Base-by-base conservation (phyloP, 2,113 vertebrate genomes). In the Chamaea fasciata region DNA sequence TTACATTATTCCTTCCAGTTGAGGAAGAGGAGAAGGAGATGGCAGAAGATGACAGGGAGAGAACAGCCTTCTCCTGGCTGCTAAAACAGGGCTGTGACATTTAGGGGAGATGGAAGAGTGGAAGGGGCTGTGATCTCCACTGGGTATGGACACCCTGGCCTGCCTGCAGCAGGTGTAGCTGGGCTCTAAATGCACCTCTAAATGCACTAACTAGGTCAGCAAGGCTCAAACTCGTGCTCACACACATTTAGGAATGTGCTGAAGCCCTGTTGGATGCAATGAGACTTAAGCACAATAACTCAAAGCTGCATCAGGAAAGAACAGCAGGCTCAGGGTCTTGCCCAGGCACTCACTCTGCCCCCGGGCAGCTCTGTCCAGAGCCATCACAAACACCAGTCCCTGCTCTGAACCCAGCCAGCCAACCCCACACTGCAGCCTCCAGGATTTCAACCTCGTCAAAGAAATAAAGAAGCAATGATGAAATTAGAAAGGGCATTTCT, bases 401-500 rank as follows among this genome's bases (percentile, higher is more conserved):
- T 78, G 82, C 59, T 92, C 60, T 47, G 79, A 89, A 55, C 76
- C 41, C 86, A 71, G 84, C 11, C 75, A 77, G 65, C 50, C 8
- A 8, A 39, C 17, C 52, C 39, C 69, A 24, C 14, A 35, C 16
- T 63, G 62, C 22, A 28, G 59, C 78, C 90, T 80, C 70, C 75
- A 83, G 80, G 83, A 94, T 87, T 92, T 84, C 73, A 76, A 26
- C 83, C 85, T 83, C 39, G 62, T 67, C 26, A n/a, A 77, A 82
- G 39, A 70, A 84, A 90, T 33, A 47, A 37, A 69, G n/a, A 67
- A 57, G 44, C 78, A 11, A 65, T 50, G 63, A 91, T 49, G 56
- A 79, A 90, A 88, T 62, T 60, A 96, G 75, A 93, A 86, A 83
- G 74, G 70, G 52, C 59, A 16, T 42, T 88, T 95, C 87, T 79